Conservation (phyloP, 2,888 invertebrate genomes). For the Orchesellides sinensis region DNA sequence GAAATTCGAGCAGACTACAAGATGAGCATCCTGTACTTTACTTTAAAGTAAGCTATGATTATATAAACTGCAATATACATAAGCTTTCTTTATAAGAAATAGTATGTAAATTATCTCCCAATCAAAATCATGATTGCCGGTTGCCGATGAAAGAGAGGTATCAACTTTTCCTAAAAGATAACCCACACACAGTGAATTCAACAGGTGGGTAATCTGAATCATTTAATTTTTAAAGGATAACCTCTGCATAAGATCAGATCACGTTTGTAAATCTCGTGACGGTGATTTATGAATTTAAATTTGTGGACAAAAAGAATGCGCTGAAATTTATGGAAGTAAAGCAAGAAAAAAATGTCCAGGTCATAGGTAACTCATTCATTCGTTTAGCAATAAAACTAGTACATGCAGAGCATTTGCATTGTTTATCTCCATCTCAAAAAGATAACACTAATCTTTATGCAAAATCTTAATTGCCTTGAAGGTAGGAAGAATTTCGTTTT, state of each 20-base stretch:
- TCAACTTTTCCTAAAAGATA: background rate
- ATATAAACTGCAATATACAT: too few species aligned
- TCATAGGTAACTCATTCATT: slow-evolving; percentile 15
- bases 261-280: background rate
- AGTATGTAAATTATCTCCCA: background rate
- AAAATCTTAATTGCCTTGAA: slow-evolving; percentile 56
- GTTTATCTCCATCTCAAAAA: slow-evolving; percentile 22
- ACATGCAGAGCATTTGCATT: slow-evolving; percentile 2
- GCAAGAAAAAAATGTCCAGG: slow-evolving; percentile 17
- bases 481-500: background rate
- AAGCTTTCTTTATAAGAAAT: too few species aligned
- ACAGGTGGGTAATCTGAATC: slow-evolving; percentile 26
- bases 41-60: too few species aligned
- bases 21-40: too few species aligned
- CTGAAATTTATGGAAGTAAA: slow-evolving; percentile 2
- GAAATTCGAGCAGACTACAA: too few species aligned
- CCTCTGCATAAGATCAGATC: background rate
- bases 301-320: background rate
- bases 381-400: background rate
- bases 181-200: slow-evolving; percentile 44
- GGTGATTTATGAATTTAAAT: slow-evolving; percentile 6
- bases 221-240: slow-evolving; percentile 2
- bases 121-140: slow-evolving; percentile 9
- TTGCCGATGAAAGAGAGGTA: slow-evolving; percentile 7
- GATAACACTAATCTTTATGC: slow-evolving; percentile 22